Percentiles rank a stretch among this genome's conserved stretches.
phyloP scores from a whole-genome alignment of 1,140 invertebrate species.

The Tenebrio molitor region DNA sequence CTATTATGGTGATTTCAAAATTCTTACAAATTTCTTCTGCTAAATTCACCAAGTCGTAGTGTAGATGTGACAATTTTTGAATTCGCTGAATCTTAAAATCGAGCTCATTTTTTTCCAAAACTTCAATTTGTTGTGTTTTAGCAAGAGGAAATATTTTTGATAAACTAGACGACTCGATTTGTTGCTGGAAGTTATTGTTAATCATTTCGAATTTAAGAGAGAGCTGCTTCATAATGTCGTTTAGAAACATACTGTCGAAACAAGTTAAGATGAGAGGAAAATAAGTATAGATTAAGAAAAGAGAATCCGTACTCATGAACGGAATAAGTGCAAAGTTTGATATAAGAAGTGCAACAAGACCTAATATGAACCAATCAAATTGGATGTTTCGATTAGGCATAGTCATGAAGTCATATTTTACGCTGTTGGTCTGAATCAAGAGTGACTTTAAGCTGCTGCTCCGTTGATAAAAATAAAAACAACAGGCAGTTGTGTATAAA shows the following conservation, averaged over 20 bases:
- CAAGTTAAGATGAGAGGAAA: neutral
- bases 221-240: neutral
- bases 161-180: neutral
- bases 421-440: too few species aligned
- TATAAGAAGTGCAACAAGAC: too few species aligned
- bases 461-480: too few species aligned
- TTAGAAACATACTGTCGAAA: neutral
- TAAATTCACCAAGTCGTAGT: neutral
- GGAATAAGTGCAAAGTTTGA: too few species aligned
- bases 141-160: neutral
- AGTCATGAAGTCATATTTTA: too few species aligned
- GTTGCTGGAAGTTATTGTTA: neutral
- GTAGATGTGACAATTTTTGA: neutral
- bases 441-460: too few species aligned
- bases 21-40: neutral
- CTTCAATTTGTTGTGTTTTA: neutral
- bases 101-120: neutral
- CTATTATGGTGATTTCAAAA: slow-evolving; percentile 10
- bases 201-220: neutral
- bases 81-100: neutral
- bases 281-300: neutral
- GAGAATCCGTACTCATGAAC: neutral
- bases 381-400: too few species aligned
- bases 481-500: too few species aligned
- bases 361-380: too few species aligned